Base-by-base conservation (phyloP, 2,888 invertebrate genomes). In the Epirrhoe tristata region DNA sequence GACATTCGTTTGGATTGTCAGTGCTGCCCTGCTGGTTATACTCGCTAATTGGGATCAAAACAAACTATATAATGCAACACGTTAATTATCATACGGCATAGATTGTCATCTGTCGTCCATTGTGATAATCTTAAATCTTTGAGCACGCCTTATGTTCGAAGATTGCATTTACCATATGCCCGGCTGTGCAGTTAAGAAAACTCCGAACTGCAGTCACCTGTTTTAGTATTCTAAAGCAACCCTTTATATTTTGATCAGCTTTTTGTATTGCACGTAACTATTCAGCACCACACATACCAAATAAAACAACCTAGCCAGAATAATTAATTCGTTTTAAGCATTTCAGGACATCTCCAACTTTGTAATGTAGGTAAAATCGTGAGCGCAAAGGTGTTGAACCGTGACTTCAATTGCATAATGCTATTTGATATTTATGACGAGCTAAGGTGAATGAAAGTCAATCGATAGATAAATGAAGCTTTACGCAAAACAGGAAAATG, bases 11-110 rank as follows among this genome's bases (percentile, higher is more conserved):
- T 77, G 79, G 78, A 81, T 78, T 77, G 80, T 78, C 81, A 80
- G 83, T 82, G 80, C 83, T 82, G 83, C 83, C 79, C 83, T 79
- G 77, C 82, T 86, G 84, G 74, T 75, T 80, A 73, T 80, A 80
- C 82, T 63, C 74, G 62, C 72, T 74, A 74, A 74, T 74, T 74
- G 74, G 71, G 61, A 70, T 71, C 66, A 69, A 69, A 62, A 69
- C 66, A 53, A 69, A 65, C 50, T 69, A 66, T 70, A 63, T 66
- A 69, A 70, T 67, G 60, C 67, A 72, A 69, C 66, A 71, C 63
- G 59, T 71, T 74, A 62, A 74, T 70, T 67, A 71, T 71, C 62
- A 65, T 67, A 69, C 62, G 53, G 67, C 54, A 64, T 63, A 71
- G 70, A 72, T 67, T 71, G 72, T 72, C 67, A 65, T 71, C 70